Evolutionary conservation across 2,113 vertebrate species (phyloP), one percentile per base, ranked within the genome.

Genomic region (Agelaius phoeniceus): DNA sequence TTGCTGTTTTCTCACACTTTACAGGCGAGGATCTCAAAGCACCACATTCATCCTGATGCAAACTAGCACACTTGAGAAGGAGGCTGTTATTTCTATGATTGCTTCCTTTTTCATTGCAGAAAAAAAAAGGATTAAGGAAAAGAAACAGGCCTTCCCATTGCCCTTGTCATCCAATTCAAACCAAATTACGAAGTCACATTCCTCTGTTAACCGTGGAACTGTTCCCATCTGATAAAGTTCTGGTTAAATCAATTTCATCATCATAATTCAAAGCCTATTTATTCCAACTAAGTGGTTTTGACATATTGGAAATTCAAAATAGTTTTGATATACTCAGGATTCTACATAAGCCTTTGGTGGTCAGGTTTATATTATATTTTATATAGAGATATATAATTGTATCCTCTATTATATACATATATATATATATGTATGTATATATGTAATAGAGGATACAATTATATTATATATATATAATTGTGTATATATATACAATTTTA

Each of bases 161-260:
- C 83, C 78, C 73, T 15, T 63, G 27, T 73, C 90, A 55, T 54
- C 37, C 44, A 33, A 52, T 84, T 41, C 63, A 49, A 58, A 19
- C 39, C 66, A 67, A 96, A 90, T 69, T 23, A 86, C 37, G 5
- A 88, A 96, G 86, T 78, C 85, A 28, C 37, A 46, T 86, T 87
- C 72, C 66, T 15, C 49, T 84, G 13, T 31, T 66, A 78, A 55
- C 69, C 24, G 3, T 11, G 51, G 92, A 89, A 37, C 54, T 0
- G 0, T 21, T 81, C 71, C 80, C 58, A 90, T 84, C 80, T n/a
- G 74, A 89, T 93, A 68, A 80, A 93, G 73, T 87, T 83, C 77
- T 30, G 54, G 31, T 89, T 73, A 78, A 67, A 89, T 54, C 84
- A 30, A 66, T 92, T 81, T 58, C 61, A 89, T 61, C 51, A 17